Conservation (phyloP, 2,113 vertebrate species). For the Pholis gunnellus region DNA sequence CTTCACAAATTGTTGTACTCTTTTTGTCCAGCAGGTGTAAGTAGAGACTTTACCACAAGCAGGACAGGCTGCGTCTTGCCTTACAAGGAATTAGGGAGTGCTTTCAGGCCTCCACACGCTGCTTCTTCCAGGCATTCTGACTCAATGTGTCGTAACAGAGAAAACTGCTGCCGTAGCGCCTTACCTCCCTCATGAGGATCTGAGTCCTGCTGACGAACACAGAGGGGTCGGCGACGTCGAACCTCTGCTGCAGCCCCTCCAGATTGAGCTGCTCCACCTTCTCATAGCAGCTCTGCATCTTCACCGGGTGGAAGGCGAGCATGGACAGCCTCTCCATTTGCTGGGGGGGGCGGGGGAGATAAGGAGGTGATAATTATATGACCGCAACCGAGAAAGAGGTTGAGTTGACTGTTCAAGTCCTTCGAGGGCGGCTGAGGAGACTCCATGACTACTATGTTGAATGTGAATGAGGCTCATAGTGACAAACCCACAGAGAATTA, state of each 20-base stretch:
- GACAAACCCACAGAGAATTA: neutral
- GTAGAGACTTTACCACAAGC: conserved; percentile 24
- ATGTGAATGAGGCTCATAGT: neutral
- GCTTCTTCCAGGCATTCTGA: neutral
- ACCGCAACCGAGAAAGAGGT: neutral
- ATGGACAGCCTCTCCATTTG: conserved; percentile 95
- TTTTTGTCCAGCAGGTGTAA: conserved; percentile 66
- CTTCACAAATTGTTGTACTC: neutral
- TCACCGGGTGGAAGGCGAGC: conserved; percentile 95
- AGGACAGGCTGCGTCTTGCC: neutral
- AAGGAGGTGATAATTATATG: neutral
- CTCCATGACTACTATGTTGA: conserved; percentile 30
- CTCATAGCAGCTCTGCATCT: conserved; percentile 97
- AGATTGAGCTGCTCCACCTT: conserved; percentile 94
- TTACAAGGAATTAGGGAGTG: neutral
- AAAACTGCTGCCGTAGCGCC: neutral
- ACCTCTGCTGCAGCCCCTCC: conserved; percentile 95
- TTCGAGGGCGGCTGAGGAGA: neutral
- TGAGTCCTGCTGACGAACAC: conserved; percentile 96
- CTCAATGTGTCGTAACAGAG: neutral
- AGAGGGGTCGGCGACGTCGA: conserved; percentile 90
- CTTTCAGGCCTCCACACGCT: conserved; percentile 14
- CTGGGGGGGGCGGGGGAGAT: conserved; percentile 70
- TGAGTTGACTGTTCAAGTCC: neutral
- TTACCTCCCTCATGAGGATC: conserved; percentile 97